Evolutionary conservation across 2,888 invertebrate species (phyloP).

Genomic region (Lampropteryx suffumata): DNA sequence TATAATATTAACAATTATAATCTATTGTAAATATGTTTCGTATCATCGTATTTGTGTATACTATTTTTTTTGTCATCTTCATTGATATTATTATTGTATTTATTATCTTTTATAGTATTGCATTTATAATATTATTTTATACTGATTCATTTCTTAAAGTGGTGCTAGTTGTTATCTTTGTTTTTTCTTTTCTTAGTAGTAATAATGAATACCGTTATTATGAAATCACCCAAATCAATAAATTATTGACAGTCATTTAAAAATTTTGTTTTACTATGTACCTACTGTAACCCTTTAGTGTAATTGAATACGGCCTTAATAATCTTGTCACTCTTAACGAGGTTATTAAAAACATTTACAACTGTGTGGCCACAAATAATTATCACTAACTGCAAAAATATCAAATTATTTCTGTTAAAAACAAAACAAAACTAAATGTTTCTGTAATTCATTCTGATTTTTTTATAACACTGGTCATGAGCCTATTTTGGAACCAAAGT

Average conservation of each 20-base stretch:
- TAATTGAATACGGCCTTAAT: no score
- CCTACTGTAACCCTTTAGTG: not conserved
- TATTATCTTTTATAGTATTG: slow-evolving; percentile 36
- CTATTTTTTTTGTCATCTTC: slow-evolving; percentile 71
- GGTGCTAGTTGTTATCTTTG: slow-evolving; percentile 27
- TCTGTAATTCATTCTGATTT: no score
- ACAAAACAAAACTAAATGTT: no score
- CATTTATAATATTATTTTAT: slow-evolving; percentile 33
- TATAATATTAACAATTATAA: slow-evolving; percentile 16
- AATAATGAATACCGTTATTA: slow-evolving; percentile 45
- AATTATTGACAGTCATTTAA: slow-evolving; percentile 40
- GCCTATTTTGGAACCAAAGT: no score
- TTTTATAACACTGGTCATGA: no score
- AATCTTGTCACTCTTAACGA: no score
- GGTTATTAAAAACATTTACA: no score
- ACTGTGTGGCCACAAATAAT: no score
- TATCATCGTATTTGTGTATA: slow-evolving; percentile 69
- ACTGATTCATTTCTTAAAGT: slow-evolving; percentile 20
- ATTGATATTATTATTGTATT: slow-evolving; percentile 40
- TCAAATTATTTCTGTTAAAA: no score
- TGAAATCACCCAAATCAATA: slow-evolving; percentile 59
- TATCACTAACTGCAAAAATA: no score
- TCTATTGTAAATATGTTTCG: slow-evolving; percentile 77
- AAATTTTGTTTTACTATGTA: slow-evolving; percentile 16
- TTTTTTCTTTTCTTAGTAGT: slow-evolving; percentile 31